These are phyloP conservation scores for Tetrax tetrax DNA, from an alignment of 2,113 vertebrate genomes.

Conservation along the genomic window DNA sequence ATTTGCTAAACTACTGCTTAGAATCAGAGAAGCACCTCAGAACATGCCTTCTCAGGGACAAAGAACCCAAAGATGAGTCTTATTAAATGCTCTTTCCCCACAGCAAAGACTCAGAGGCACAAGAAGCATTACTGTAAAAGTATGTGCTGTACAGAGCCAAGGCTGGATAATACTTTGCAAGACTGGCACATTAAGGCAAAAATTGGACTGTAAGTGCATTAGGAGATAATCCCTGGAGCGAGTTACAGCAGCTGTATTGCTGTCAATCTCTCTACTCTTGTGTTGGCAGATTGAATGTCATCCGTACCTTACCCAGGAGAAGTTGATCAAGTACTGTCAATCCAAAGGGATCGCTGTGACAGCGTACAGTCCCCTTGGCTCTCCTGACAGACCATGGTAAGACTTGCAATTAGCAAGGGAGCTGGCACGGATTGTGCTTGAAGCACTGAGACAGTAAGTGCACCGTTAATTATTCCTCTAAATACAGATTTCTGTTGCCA, in stretches of 20 bases:
- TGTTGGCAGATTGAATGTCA: slow-evolving; percentile 83
- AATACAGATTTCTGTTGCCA: not conserved
- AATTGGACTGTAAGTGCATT: not conserved
- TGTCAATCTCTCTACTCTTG: not conserved
- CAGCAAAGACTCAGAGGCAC: not conserved
- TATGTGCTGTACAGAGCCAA: not conserved
- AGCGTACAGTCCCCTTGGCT: slow-evolving; percentile 89
- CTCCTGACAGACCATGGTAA: slow-evolving; percentile 88
- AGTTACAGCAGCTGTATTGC: not conserved
- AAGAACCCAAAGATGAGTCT: not conserved
- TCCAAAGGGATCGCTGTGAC: slow-evolving; percentile 85
- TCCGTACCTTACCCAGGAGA: slow-evolving; percentile 87
- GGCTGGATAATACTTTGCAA: not conserved
- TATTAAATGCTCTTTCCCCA: not conserved
- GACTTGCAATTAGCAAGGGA: not conserved
- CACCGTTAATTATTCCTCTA: not conserved
- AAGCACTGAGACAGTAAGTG: not conserved
- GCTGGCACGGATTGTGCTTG: not conserved
- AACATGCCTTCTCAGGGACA: not conserved
- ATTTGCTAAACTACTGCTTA: not conserved
- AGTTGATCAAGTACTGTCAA: slow-evolving; percentile 84
- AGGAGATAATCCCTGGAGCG: not conserved
- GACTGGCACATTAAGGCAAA: not conserved
- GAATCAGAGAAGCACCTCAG: not conserved
- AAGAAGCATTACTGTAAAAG: not conserved